phyloP scores from a whole-genome alignment of 1,140 invertebrate species.

The Drosophila mojavensis region DNA sequence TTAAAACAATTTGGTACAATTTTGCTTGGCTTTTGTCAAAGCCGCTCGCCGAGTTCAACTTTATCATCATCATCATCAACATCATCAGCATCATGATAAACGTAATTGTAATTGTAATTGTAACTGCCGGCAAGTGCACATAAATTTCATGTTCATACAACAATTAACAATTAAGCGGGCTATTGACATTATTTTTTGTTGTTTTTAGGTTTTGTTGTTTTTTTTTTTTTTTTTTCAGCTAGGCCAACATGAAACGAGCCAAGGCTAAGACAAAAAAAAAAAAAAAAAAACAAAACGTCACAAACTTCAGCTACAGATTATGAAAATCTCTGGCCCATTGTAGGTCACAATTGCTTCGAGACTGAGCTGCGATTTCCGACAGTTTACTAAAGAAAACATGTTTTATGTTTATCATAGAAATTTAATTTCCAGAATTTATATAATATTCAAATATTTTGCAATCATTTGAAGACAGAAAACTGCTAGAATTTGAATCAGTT shows the following conservation, averaged over 20 bases:
- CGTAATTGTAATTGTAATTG: constrained; percentile 25
- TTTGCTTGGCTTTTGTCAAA: constrained; percentile 29
- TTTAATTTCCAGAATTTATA: too few relatives aligned
- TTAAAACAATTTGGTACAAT: constrained; percentile 37
- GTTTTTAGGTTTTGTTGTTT: background rate
- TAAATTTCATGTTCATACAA: constrained; percentile 19
- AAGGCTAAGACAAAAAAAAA: constrained; percentile 8
- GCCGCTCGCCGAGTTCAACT: constrained; percentile 9
- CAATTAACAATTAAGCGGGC: constrained; percentile 38
- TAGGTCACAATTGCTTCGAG: constrained; percentile 22
- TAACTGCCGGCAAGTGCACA: constrained; percentile 24
- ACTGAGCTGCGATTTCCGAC: background rate
- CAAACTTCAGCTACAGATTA: background rate
- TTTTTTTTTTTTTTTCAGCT: constrained; percentile 2
- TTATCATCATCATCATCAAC: constrained; percentile 12
- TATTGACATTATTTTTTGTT: constrained; percentile 28
- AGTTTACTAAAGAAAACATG: background rate
- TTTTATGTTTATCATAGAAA: too few relatives aligned
- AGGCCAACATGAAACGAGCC: constrained; percentile 12
- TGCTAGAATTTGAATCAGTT: too few relatives aligned
- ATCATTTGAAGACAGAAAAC: too few relatives aligned
- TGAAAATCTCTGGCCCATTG: constrained; percentile 23
- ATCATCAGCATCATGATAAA: constrained; percentile 15
- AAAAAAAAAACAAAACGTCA: background rate
- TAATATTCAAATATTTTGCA: too few relatives aligned